Evolutionary conservation across 2,113 vertebrate genomes (phyloP), one percentile per base, ranked within the genome.

Genomic region (Xyrauchen texanus): DNA sequence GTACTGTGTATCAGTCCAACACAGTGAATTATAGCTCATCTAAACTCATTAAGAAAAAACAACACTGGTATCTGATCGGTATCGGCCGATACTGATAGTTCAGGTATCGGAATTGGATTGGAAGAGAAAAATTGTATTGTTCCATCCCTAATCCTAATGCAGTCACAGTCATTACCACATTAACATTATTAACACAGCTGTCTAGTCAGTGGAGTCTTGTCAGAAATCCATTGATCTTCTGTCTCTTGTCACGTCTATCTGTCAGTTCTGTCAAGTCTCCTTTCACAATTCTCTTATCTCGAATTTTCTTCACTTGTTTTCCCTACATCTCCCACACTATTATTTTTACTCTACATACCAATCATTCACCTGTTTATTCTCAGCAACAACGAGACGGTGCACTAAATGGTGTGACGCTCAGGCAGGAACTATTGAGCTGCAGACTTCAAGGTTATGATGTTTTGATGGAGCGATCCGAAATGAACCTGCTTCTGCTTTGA

Each of bases 401-500:
- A 51, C 58, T 63, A 63, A 74, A 63, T 63, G 11, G 72, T 74
- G 72, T 34, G 70, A 49, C 16, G 44, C 70, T 73, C 57, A 73
- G 16, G 47, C 42, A 1, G 55, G 11, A 74, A 63, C 60, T 63
- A 74, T 74, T 63, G 46, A 74, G 63, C 71, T 34, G 72, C 58
- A 74, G 58, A 51, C 58, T 51, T 74, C 72, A 74, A 74, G 72
- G 72, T 74, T 74, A 74, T 74, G 58, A 51, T 74, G 72, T 74
- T 63, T 63, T 63, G 72, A 74, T 63, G 46, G 45, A 63, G 46
- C 57, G 72, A 63, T 47, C 60, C 46, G 5, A n/a, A 7, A 15
- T 62, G 58, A 63, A 63, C 16, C 8, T 7, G 7, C 13, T 49
- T 21, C 58, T 62, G 71, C 21, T 57, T 8, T 8, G 16, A 73